phyloP scores from a whole-genome alignment of 2,888 invertebrate genomes.

The Oxycera nigricornis region DNA sequence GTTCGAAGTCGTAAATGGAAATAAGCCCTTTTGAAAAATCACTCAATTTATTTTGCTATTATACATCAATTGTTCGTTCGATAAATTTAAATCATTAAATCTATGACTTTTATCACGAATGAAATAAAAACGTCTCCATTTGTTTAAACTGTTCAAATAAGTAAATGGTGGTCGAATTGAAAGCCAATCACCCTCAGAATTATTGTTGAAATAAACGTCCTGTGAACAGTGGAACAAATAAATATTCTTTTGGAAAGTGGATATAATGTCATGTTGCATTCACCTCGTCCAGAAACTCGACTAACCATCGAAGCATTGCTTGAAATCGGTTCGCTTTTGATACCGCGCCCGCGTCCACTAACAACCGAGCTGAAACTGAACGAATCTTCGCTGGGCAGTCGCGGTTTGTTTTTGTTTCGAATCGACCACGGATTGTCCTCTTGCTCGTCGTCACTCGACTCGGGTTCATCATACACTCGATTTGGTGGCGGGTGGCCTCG shows the following conservation, averaged over 20 bases:
- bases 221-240: too few relatives aligned
- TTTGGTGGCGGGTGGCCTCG: neutral
- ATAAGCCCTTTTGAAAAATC: too few relatives aligned
- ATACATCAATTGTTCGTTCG: too few relatives aligned
- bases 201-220: conserved; percentile 31
- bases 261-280: too few relatives aligned
- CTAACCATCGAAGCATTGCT: conserved; percentile 6
- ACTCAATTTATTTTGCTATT: too few relatives aligned
- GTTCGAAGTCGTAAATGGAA: too few relatives aligned
- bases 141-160: neutral
- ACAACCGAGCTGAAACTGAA: conserved; percentile 37
- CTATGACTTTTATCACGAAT: neutral
- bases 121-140: neutral
- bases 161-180: neutral
- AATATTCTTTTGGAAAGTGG: too few relatives aligned
- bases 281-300: conserved; percentile 30
- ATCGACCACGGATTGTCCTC: conserved; percentile 35
- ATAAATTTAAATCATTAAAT: too few relatives aligned
- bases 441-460: conserved; percentile 15
- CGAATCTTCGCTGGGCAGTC: conserved; percentile 31
- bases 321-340: conserved; percentile 20
- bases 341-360: conserved; percentile 24
- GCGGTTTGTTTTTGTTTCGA: conserved; percentile 26
- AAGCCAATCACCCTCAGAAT: neutral
- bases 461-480: neutral